Conservation (phyloP, 2,888 invertebrate species). For the Chymomyza caudatula region DNA sequence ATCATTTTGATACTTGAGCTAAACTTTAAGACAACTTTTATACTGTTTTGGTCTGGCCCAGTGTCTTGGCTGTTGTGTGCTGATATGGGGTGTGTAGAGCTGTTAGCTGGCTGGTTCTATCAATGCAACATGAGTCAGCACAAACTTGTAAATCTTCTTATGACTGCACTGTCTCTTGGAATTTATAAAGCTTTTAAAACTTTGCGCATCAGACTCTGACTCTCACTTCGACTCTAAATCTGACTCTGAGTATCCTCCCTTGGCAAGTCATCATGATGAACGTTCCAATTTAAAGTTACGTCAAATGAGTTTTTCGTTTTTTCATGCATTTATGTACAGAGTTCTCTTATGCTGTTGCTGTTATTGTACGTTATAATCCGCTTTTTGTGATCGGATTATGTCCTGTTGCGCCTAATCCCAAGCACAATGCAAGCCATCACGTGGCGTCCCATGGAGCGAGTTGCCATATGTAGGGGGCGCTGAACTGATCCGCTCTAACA, state of each 20-base stretch:
- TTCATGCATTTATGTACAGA: neutral
- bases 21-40: neutral
- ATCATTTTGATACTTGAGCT: neutral
- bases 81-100: constrained; percentile 29
- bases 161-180: constrained; percentile 18
- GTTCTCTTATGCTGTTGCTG: constrained; percentile 14
- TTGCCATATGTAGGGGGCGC: constrained; percentile 1
- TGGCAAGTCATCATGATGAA: constrained; percentile 11
- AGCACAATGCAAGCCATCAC: constrained; percentile 5
- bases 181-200: constrained; percentile 52
- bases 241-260: constrained; percentile 16
- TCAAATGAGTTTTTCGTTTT: constrained; percentile 15
- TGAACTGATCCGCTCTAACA: constrained; percentile 54
- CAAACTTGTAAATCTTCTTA: constrained; percentile 36
- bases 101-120: constrained; percentile 25
- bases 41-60: neutral
- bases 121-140: constrained; percentile 40
- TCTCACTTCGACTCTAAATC: neutral
- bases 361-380: constrained; percentile 63
- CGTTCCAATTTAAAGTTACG: constrained; percentile 55
- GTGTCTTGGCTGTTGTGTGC: constrained; percentile 8
- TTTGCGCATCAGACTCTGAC: constrained; percentile 22
- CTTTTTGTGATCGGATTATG: constrained; percentile 71
- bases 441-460: neutral
- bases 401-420: constrained; percentile 62